These are phyloP conservation scores for Metaphire vulgaris DNA, from an alignment of 1,140 invertebrate genomes.

Conservation along the genomic window DNA sequence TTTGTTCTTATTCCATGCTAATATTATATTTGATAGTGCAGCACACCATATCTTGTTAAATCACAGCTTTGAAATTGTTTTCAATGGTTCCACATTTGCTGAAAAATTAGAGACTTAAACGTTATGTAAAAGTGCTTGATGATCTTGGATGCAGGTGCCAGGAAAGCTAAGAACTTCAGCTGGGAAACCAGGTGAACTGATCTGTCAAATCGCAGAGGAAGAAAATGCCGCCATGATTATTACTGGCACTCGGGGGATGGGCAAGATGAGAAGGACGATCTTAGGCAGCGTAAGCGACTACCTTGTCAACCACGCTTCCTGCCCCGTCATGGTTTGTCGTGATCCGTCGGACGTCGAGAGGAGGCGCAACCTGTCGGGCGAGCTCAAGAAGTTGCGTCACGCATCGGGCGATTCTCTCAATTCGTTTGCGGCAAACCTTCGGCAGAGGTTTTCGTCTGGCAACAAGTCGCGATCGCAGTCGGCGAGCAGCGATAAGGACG, in stretches of 20 bases:
- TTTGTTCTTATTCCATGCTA: too few relatives aligned
- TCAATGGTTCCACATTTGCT: too few relatives aligned
- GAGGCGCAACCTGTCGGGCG: neutral
- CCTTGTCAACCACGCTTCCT: slow-evolving; percentile 26
- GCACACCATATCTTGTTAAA: too few relatives aligned
- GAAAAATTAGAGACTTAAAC: too few relatives aligned
- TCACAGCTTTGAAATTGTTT: too few relatives aligned
- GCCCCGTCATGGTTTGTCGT: slow-evolving; percentile 27
- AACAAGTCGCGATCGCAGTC: slow-evolving; percentile 7
- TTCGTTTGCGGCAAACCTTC: slow-evolving; percentile 1
- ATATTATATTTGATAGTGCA: too few relatives aligned
- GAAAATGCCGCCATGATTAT: slow-evolving; percentile 29
- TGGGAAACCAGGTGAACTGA: slow-evolving; percentile 25
- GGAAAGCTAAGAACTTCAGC: slow-evolving; percentile 12
- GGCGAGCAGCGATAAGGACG: slow-evolving; percentile 13
- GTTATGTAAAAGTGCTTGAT: too few relatives aligned
- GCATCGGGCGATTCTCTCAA: slow-evolving; percentile 14
- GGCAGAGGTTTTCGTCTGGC: slow-evolving; percentile 16
- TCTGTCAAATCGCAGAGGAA: slow-evolving; percentile 25
- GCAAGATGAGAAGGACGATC: slow-evolving; percentile 26
- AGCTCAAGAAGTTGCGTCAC: slow-evolving; percentile 13
- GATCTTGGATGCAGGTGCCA: slow-evolving; percentile 6
- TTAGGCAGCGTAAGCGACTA: slow-evolving; percentile 26
- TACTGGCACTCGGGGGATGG: slow-evolving; percentile 26
- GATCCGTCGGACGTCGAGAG: too few relatives aligned